Percentiles rank a stretch among this genome's conserved stretches.
Evolutionary conservation across 2,888 invertebrate genomes (phyloP).

Genomic region (Ichneumoninae sp.): DNA sequence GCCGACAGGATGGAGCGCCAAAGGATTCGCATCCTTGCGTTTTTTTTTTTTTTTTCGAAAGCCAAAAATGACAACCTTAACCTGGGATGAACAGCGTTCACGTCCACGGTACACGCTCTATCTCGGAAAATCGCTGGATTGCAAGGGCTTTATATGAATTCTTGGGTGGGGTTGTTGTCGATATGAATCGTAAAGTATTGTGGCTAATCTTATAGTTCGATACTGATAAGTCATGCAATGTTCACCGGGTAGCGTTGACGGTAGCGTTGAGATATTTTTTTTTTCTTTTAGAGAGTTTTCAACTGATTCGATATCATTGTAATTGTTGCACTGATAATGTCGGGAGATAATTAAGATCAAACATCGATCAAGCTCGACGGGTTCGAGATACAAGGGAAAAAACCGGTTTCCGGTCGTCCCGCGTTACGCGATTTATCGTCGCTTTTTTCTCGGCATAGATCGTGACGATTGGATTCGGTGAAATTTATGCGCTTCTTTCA

Average conservation of each 20-base stretch:
- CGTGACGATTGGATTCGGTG: background rate
- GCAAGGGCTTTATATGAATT: conserved; percentile 30
- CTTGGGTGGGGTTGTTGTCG: conserved; percentile 1
- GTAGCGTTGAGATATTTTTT: background rate
- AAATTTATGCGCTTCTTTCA: background rate
- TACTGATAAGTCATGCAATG: background rate
- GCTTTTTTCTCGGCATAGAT: background rate
- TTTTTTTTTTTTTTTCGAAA: background rate
- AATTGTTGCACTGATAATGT: background rate
- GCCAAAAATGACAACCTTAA: background rate
- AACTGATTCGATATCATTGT: background rate
- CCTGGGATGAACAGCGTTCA: background rate
- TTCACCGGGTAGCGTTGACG: background rate
- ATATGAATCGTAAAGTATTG: conserved; percentile 9
- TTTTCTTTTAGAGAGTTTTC: background rate
- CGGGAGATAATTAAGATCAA: conserved; percentile 1
- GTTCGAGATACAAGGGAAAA: background rate
- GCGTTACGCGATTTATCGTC: background rate
- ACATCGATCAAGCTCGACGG: background rate
- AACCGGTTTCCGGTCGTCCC: background rate
- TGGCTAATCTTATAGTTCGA: conserved; percentile 32
- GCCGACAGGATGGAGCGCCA: background rate
- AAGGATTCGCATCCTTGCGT: conserved; percentile 5
- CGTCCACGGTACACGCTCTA: background rate
- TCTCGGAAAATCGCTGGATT: background rate